Conservation (phyloP, 1,140 invertebrate species). For the Meteorus sp. region DNA sequence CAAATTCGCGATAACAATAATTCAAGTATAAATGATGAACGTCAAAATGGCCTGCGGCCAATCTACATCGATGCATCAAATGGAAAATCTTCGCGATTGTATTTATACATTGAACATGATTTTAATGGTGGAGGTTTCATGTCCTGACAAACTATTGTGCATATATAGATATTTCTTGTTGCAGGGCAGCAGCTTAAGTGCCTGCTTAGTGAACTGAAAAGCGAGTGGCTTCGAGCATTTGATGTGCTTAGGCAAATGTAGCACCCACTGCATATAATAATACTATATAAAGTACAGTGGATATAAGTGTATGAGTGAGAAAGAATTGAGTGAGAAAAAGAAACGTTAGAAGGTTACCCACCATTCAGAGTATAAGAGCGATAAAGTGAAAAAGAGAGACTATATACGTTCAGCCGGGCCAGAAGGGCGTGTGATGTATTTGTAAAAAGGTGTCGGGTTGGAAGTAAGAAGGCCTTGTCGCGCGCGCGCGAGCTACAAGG, state of each 20-base stretch:
- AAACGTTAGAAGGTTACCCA: slow-evolving; percentile 20
- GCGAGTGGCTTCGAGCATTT: slow-evolving; percentile 48
- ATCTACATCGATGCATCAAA: too few relatives aligned
- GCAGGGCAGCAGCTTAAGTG: slow-evolving; percentile 31
- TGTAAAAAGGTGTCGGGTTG: slow-evolving; percentile 61
- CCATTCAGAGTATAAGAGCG: slow-evolving; percentile 14
- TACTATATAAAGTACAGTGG: not conserved
- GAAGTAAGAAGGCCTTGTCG: slow-evolving; percentile 56
- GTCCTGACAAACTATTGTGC: too few relatives aligned
- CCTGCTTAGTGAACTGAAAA: slow-evolving; percentile 40
- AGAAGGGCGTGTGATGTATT: slow-evolving; percentile 58
- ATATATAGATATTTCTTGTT: slow-evolving; percentile 14
- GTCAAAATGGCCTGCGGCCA: too few relatives aligned
- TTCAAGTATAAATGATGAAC: too few relatives aligned
- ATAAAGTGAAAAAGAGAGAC: slow-evolving; percentile 14
- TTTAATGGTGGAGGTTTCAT: too few relatives aligned
- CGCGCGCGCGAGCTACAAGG: slow-evolving; percentile 43
- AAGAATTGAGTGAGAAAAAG: not conserved
- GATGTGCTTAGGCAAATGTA: slow-evolving; percentile 53
- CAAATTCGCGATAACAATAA: too few relatives aligned
- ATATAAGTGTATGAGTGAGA: slow-evolving; percentile 1
- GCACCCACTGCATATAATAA: slow-evolving; percentile 44
- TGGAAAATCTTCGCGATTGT: too few relatives aligned
- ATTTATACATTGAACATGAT: too few relatives aligned
- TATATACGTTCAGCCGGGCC: slow-evolving; percentile 28